Conservation (phyloP, 1,140 invertebrate genomes). For the Neodiprion lecontei region DNA sequence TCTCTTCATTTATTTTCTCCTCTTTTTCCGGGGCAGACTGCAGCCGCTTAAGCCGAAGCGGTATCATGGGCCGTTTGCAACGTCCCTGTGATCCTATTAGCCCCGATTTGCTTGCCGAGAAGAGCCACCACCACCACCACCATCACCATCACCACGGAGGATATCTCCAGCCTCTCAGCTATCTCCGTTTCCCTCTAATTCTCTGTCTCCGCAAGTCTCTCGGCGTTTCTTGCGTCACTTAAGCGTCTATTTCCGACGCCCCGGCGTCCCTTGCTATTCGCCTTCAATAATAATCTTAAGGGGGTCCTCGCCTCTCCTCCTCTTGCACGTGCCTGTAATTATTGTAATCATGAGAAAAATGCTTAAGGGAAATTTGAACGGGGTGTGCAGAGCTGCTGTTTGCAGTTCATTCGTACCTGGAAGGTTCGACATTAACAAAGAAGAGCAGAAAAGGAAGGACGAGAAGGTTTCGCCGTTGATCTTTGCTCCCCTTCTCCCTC, state of each 20-base stretch:
- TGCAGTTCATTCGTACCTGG: too few relatives aligned
- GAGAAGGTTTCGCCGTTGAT: too few relatives aligned
- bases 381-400: too few relatives aligned
- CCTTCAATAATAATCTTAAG: not conserved
- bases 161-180: not conserved
- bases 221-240: not conserved
- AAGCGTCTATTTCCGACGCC: not conserved
- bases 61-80: conserved; percentile 5
- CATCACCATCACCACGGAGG: too few relatives aligned
- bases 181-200: not conserved
- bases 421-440: too few relatives aligned
- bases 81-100: conserved; percentile 3
- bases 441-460: too few relatives aligned
- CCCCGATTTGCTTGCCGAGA: conserved; percentile 3
- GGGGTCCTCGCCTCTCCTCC: not conserved
- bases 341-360: conserved; percentile 1
- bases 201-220: not conserved
- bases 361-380: not conserved
- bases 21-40: too few relatives aligned
- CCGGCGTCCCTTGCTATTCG: not conserved
- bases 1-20: too few relatives aligned
- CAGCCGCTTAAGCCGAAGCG: not conserved
- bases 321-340: conserved; percentile 2
- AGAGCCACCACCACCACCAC: not conserved
- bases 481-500: too few relatives aligned